These are phyloP conservation scores for Mythimna lalbum DNA, from an alignment of 2,888 invertebrate genomes.

Conservation along the genomic window DNA sequence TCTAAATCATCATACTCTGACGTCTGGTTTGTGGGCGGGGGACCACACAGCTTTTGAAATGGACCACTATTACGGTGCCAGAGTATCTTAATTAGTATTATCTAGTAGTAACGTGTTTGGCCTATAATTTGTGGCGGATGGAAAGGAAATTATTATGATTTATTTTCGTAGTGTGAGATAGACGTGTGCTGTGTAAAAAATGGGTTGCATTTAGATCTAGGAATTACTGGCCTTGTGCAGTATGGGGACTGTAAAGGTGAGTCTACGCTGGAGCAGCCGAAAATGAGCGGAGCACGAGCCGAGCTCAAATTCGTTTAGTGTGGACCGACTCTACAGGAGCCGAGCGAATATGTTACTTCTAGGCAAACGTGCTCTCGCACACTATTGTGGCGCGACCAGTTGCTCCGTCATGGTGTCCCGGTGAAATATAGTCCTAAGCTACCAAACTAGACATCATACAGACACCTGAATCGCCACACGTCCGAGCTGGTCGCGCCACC, in stretches of 20 bases:
- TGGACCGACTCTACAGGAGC: no score
- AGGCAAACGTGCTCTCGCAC: no score
- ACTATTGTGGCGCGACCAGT: no score
- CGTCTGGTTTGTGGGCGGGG: conserved; percentile 53
- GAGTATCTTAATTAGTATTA: conserved; percentile 49
- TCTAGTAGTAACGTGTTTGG: conserved; percentile 35
- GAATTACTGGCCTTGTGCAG: conserved; percentile 14
- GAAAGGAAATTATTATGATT: conserved; percentile 14
- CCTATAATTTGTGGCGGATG: conserved; percentile 36
- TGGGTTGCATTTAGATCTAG: background rate
- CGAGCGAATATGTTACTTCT: no score
- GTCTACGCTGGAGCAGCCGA: no score
- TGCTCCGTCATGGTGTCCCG: no score
- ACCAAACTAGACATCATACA: no score
- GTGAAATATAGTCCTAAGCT: no score
- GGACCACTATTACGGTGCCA: conserved; percentile 32
- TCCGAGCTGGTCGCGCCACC: no score
- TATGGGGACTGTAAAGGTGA: background rate
- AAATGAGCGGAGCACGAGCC: no score
- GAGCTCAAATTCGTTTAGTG: no score
- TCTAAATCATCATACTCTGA: conserved; percentile 61
- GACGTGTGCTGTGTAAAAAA: background rate
- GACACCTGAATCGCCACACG: no score
- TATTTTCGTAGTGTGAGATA: conserved; percentile 6
- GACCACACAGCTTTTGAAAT: conserved; percentile 62